Conservation (phyloP, 2,888 invertebrate species). For the Amphipyra tragopoginis region DNA sequence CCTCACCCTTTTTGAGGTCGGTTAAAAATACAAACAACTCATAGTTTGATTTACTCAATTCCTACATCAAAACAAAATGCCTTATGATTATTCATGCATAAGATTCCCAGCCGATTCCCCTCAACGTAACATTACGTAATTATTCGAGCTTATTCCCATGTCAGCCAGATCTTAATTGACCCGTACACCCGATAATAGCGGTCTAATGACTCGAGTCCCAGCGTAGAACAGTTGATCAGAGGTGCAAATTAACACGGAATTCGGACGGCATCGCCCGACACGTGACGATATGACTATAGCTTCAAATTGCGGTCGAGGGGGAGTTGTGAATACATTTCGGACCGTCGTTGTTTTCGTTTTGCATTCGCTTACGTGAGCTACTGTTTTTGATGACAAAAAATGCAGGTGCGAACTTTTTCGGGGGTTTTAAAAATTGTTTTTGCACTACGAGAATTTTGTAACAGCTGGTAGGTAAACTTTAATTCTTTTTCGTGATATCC, state of each 20-base stretch:
- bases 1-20: too few species aligned
- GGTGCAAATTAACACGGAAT: constrained; percentile 12
- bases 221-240: constrained; percentile 4
- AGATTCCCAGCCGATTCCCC: too few species aligned
- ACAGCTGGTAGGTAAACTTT: too few species aligned
- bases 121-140: constrained; percentile 6
- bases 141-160: constrained; percentile 28
- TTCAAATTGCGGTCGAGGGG: neutral
- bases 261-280: constrained; percentile 3
- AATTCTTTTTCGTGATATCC: too few species aligned
- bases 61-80: too few species aligned
- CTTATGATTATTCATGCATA: too few species aligned
- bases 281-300: neutral
- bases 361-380: neutral
- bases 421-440: neutral
- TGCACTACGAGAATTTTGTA: too few species aligned
- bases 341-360: neutral
- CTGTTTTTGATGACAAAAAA: constrained; percentile 1
- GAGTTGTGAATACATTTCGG: neutral
- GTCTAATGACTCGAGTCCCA: constrained; percentile 16
- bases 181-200: constrained; percentile 19
- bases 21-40: too few species aligned
- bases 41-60: too few species aligned
- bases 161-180: constrained; percentile 20
- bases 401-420: neutral